Evolutionary conservation across 2,113 vertebrate species (phyloP).

Genomic region (Tor tambroides): DNA sequence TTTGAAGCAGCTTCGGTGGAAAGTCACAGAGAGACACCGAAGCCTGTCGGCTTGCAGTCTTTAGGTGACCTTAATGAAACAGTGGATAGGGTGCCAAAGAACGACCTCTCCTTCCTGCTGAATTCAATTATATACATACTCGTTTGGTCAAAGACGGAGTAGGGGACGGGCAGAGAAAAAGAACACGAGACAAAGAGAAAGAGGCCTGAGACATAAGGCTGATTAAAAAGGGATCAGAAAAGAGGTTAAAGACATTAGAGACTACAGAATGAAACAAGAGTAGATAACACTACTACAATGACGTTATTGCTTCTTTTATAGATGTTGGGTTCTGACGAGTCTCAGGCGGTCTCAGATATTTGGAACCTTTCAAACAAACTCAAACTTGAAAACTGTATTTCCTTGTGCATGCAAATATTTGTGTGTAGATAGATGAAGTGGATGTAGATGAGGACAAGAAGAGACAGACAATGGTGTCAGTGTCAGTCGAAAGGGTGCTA

Average conservation of each 20-base stretch:
- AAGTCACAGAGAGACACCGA: background rate
- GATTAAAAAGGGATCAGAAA: slow-evolving; percentile 29
- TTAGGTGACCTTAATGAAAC: slow-evolving; percentile 16
- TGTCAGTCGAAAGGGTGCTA: background rate
- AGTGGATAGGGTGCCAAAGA: slow-evolving; percentile 9
- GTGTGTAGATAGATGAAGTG: background rate
- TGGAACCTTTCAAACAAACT: background rate
- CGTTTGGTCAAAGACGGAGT: background rate
- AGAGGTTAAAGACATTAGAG: background rate
- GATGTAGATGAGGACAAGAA: background rate
- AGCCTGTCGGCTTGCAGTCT: background rate
- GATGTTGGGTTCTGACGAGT: background rate
- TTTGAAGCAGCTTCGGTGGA: background rate
- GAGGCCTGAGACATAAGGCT: background rate
- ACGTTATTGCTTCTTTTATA: background rate
- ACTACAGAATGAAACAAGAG: background rate
- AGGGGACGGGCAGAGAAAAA: background rate
- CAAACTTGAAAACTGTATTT: background rate
- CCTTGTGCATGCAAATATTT: background rate
- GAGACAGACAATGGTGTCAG: background rate
- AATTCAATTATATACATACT: slow-evolving; percentile 10
- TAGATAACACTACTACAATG: background rate
- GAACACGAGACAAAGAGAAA: slow-evolving; percentile 6
- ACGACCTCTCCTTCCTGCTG: background rate
- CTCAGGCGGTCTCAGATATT: background rate